Evolutionary conservation across 2,113 vertebrate species (phyloP).

Genomic region (Bagarius yarrelli): DNA sequence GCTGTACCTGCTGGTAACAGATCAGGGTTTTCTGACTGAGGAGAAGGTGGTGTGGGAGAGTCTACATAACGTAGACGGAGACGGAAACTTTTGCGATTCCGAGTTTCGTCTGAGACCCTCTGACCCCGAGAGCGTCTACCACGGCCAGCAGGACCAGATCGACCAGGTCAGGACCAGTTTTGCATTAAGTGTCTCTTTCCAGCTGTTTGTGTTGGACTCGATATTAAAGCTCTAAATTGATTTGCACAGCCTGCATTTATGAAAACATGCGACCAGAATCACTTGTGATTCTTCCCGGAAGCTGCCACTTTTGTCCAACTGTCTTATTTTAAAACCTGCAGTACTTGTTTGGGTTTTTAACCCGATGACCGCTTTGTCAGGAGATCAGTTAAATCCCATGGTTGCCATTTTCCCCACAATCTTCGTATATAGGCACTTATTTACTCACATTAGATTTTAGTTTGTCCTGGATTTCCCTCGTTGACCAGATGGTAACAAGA

Average conservation of each 20-base stretch:
- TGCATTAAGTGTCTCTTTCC: neutral
- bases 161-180: constrained; percentile 80
- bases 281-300: too few relatives aligned
- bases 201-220: neutral
- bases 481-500: too few relatives aligned
- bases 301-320: too few relatives aligned
- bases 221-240: neutral
- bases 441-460: too few relatives aligned
- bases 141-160: constrained; percentile 97
- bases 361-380: too few relatives aligned
- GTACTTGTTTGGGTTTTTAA: too few relatives aligned
- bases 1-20: constrained; percentile 94
- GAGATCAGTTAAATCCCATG: too few relatives aligned
- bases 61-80: constrained; percentile 95
- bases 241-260: neutral
- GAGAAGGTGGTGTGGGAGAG: constrained; percentile 99
- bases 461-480: too few relatives aligned
- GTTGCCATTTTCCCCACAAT: too few relatives aligned
- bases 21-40: constrained; percentile 97
- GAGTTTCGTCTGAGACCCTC: constrained; percentile 93
- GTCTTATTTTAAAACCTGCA: too few relatives aligned
- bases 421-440: too few relatives aligned
- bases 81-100: constrained; percentile 96
- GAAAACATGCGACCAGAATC: too few relatives aligned
- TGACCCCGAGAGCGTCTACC: constrained; percentile 91